A percentile compares a stretch with the other conserved stretches of the same genome.
Conservation (phyloP, 2,888 invertebrate species). For the Kuschelorhynchus macadamiae region DNA sequence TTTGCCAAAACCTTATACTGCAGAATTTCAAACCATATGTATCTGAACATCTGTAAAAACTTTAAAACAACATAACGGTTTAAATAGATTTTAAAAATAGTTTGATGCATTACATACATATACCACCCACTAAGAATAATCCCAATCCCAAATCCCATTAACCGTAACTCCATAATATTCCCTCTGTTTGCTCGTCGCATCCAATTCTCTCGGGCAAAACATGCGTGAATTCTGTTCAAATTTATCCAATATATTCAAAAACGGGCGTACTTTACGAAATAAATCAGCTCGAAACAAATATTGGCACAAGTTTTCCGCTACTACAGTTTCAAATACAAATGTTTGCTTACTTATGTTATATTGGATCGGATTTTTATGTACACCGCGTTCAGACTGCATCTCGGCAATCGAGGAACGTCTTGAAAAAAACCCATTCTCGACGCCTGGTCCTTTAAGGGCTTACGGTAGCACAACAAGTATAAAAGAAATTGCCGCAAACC, state of each 20-base stretch:
- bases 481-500: conserved; percentile 50
- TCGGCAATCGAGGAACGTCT: background rate
- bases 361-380: conserved; percentile 64
- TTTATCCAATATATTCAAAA: conserved; percentile 52
- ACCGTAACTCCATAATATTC: conserved; percentile 45
- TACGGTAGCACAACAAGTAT: conserved; percentile 36
- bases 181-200: conserved; percentile 40
- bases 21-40: no score
- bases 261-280: conserved; percentile 54
- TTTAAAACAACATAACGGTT: no score
- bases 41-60: no score
- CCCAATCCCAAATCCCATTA: conserved; percentile 27
- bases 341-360: conserved; percentile 67
- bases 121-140: conserved; percentile 38
- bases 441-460: background rate
- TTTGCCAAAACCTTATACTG: no score
- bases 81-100: no score
- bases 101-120: no score
- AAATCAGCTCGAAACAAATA: conserved; percentile 66
- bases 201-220: conserved; percentile 38
- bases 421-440: background rate
- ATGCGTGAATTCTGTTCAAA: conserved; percentile 46
- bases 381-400: conserved; percentile 52
- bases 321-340: conserved; percentile 65
- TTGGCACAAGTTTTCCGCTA: conserved; percentile 66